Evolutionary conservation across 1,140 invertebrate genomes (phyloP), one percentile per base, ranked within the genome.

Genomic region (Sinonovacula constricta): DNA sequence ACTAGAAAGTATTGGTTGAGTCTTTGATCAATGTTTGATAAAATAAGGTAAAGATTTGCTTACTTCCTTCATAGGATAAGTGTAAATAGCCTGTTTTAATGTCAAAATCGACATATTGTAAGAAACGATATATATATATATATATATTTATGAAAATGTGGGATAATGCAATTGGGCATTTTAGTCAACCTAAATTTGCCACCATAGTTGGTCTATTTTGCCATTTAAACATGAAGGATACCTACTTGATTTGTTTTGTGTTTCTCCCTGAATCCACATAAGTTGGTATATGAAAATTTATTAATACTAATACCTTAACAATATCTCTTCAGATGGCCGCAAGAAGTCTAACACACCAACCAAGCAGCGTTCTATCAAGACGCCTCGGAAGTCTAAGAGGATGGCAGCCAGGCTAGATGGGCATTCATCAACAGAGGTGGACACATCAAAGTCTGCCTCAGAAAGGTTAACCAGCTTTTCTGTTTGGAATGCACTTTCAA

Each of bases 341-440:
- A 30, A 1, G 3, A 76, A 78, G 51, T 39, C 34, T 28, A 62
- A n/a, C 28, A 67, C 56, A 18, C 65, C 75, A 53, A 22, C 39
- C 15, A 69, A 70, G 31, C 54, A 18, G 3, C n/a, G 36, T 22
- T 45, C 65, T 30, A 33, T 51, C 22, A 78, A 63, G 56, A 78
- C 75, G n/a, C 75, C 75, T 5, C 62, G 66, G 22, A 78, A 78
- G 45, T 78, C 75, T 0, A 78, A 78, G 59, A 39, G 75, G 26
- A 78, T 78, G 75, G 75, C 63, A 24, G 75, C 75, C 0, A 49
- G 66, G 30, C 45, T 78, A 1, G 75, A 69, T 63, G 75, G 66
- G 26, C 75, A 63, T 18, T 33, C 30, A 1, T 78, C 75, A 31
- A 60, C 66, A 36, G 75, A 78, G 28, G 59, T 78, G 12, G 75